Conservation (phyloP, 2,797 vertebrate genomes). For the Parauchenoglanis ngamensis region DNA sequence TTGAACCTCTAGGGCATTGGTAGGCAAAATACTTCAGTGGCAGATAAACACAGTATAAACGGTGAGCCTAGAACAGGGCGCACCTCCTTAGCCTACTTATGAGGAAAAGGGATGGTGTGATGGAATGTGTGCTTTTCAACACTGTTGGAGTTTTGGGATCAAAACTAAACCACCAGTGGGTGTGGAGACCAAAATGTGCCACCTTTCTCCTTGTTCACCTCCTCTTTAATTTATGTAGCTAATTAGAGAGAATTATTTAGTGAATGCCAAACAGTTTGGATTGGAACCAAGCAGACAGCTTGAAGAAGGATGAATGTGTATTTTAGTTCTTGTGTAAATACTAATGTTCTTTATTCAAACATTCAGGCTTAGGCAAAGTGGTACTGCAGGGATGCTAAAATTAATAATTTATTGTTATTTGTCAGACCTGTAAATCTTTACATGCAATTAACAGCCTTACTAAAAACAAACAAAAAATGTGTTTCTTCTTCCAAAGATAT, state of each 20-base stretch:
- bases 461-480: neutral
- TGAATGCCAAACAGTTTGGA: conserved; percentile 50
- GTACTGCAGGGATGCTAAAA: neutral
- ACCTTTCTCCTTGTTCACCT: conserved; percentile 10
- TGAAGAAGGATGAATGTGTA: conserved; percentile 24
- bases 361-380: neutral
- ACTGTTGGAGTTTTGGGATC: conserved; percentile 61
- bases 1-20: conserved; percentile 56
- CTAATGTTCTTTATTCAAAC: neutral
- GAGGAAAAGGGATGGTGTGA: conserved; percentile 69
- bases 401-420: neutral
- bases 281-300: conserved; percentile 40
- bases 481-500: neutral
- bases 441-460: neutral
- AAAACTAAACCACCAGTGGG: conserved; percentile 68
- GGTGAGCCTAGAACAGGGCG: conserved; percentile 65
- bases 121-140: conserved; percentile 78
- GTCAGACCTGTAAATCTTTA: conserved; percentile 45
- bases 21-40: conserved; percentile 75
- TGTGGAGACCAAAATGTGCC: conserved; percentile 32
- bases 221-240: conserved; percentile 33
- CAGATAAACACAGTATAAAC: conserved; percentile 74
- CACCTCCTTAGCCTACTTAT: conserved; percentile 59
- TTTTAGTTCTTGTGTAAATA: neutral
- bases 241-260: conserved; percentile 22